A percentile compares a stretch with the other conserved stretches of the same genome.
Evolutionary conservation across 2,797 vertebrate species (phyloP).

Genomic region (Halcyon badia): DNA sequence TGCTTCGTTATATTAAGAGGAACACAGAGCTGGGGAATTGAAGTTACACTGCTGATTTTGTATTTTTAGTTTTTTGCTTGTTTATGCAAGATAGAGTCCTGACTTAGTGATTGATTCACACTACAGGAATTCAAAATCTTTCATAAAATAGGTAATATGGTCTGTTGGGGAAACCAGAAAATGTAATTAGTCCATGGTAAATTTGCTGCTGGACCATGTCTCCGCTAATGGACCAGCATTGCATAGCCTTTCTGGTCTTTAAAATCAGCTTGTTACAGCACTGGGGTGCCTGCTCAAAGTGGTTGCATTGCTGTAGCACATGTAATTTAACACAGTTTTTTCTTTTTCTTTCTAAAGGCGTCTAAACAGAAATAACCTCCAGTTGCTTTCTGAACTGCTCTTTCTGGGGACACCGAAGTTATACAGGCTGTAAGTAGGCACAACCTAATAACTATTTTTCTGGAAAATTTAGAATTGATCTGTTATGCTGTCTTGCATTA

Average conservation of each 20-base stretch:
- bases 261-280: constrained; percentile 43
- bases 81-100: background rate
- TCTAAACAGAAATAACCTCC: constrained; percentile 98
- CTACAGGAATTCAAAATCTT: constrained; percentile 45
- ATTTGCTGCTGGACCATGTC: constrained; percentile 58
- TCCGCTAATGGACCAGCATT: constrained; percentile 37
- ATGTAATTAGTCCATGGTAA: constrained; percentile 69
- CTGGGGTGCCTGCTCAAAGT: background rate
- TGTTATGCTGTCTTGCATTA: background rate
- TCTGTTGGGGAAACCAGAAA: constrained; percentile 61
- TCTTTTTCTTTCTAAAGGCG: constrained; percentile 88
- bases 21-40: background rate
- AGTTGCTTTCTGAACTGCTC: constrained; percentile 95
- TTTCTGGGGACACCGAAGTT: constrained; percentile 95
- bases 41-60: background rate
- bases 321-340: constrained; percentile 73
- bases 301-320: constrained; percentile 4
- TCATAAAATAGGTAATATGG: constrained; percentile 55
- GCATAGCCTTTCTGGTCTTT: constrained; percentile 21
- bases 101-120: background rate
- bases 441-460: background rate
- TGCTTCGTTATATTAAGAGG: background rate
- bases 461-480: background rate
- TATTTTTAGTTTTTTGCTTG: background rate
- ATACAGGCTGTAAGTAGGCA: constrained; percentile 95